Evolutionary conservation across 1,140 invertebrate genomes (phyloP).

Genomic region (Vanessa atalanta): DNA sequence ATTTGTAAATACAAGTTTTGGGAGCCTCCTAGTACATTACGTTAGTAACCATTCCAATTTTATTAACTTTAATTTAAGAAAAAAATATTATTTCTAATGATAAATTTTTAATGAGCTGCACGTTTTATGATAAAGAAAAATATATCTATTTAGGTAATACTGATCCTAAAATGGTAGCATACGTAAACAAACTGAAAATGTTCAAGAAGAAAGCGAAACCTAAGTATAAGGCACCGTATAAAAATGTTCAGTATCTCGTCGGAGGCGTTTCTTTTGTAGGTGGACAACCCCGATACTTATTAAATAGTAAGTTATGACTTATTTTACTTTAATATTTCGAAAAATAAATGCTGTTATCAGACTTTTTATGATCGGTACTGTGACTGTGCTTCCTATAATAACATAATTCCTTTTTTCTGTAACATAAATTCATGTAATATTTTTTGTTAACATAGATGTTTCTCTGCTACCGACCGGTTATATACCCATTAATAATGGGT

Average conservation of each 20-base stretch:
- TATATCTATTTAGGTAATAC: constrained; percentile 53
- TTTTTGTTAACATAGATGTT: constrained; percentile 44
- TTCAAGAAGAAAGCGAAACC: constrained; percentile 55
- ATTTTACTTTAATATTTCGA: neutral
- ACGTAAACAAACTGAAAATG: constrained; percentile 60
- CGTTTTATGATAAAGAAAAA: constrained; percentile 2
- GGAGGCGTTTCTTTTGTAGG: constrained; percentile 54
- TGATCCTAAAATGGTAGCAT: constrained; percentile 59
- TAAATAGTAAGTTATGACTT: constrained; percentile 51
- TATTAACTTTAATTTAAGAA: constrained; percentile 9
- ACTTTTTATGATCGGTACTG: too few species aligned
- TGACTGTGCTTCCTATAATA: too few species aligned
- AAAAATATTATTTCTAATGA: too few species aligned
- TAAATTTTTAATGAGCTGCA: neutral
- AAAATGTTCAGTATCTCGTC: constrained; percentile 59
- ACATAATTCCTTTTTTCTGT: too few species aligned
- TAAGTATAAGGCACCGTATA: constrained; percentile 52
- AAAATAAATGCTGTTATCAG: too few species aligned
- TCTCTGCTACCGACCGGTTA: constrained; percentile 62
- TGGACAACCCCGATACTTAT: constrained; percentile 52
- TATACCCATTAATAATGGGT: constrained; percentile 61
- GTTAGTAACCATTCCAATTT: constrained; percentile 48
- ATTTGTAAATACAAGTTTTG: constrained; percentile 72
- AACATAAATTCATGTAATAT: neutral
- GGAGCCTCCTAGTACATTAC: constrained; percentile 68